phyloP scores from a whole-genome alignment of 2,888 invertebrate species.

The Acanthosoma haemorrhoidale region DNA sequence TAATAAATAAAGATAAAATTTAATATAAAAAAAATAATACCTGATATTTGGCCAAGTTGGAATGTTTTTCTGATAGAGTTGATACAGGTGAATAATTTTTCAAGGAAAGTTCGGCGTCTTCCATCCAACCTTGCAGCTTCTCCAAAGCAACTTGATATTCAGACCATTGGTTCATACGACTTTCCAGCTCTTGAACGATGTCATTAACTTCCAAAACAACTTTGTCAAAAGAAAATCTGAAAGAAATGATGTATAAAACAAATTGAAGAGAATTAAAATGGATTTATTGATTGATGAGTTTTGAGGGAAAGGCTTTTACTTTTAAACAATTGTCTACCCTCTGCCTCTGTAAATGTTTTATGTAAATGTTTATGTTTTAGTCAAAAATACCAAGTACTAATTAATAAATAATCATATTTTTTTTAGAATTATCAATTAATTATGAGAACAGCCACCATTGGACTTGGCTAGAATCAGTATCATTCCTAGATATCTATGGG shows the following conservation, averaged over 20 bases:
- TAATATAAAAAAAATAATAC: slow-evolving; percentile 48
- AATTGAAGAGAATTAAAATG: not conserved
- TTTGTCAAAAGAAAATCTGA: slow-evolving; percentile 74
- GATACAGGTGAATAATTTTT: slow-evolving; percentile 80
- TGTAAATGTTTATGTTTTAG: too few species aligned
- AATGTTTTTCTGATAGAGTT: slow-evolving; percentile 82
- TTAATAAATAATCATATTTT: too few species aligned
- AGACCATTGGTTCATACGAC: slow-evolving; percentile 68
- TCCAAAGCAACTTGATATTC: slow-evolving; percentile 84
- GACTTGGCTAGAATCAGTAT: too few species aligned
- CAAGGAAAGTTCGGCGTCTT: slow-evolving; percentile 76
- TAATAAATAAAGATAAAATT: not conserved
- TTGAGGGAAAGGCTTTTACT: too few species aligned
- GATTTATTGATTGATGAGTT: not conserved
- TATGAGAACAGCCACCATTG: too few species aligned
- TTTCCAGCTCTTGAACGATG: slow-evolving; percentile 71
- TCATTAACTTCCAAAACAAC: slow-evolving; percentile 71
- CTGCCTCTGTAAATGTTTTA: too few species aligned
- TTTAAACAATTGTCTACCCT: too few species aligned
- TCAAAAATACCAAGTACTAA: too few species aligned
- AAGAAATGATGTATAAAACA: not conserved
- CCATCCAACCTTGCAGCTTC: slow-evolving; percentile 73
- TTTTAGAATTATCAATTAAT: too few species aligned
- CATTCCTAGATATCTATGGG: too few species aligned
- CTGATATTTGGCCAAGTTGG: slow-evolving; percentile 85